Conservation (phyloP, 2,797 vertebrate species). For the Microctenopoma lineatum region DNA sequence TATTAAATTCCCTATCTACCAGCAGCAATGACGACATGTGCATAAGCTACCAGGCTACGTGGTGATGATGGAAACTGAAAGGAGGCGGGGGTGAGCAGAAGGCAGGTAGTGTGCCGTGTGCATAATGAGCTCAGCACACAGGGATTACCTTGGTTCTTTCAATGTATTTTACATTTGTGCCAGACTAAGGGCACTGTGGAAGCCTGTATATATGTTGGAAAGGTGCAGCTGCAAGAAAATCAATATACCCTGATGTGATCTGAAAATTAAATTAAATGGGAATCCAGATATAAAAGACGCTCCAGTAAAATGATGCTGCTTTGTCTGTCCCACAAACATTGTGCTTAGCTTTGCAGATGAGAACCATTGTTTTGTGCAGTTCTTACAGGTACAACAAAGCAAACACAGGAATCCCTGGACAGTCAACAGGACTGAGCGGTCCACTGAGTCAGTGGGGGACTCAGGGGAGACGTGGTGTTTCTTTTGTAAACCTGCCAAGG, state of each 20-base stretch:
- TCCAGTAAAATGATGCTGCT: background rate
- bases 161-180: background rate
- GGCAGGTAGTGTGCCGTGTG: conserved; percentile 10
- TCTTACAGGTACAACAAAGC: conserved; percentile 14
- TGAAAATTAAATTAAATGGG: background rate
- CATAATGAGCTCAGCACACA: conserved; percentile 2
- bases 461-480: conserved; percentile 37
- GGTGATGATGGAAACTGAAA: conserved; percentile 26
- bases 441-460: conserved; percentile 36
- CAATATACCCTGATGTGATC: background rate
- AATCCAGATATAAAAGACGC: background rate
- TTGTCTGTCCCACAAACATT: background rate
- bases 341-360: background rate
- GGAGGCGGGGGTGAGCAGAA: background rate
- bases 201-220: background rate
- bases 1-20: conserved; percentile 40
- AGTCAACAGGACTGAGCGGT: conserved; percentile 16
- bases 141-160: background rate
- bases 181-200: conserved; percentile 1
- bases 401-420: conserved; percentile 16
- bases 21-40: conserved; percentile 16
- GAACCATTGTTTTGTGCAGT: background rate
- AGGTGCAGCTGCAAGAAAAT: conserved; percentile 1
- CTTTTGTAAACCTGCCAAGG: conserved; percentile 59
- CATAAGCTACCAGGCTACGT: background rate